These are phyloP conservation scores for Antennarius maculatus DNA, from an alignment of 2,797 vertebrate species.

Conservation along the genomic window DNA sequence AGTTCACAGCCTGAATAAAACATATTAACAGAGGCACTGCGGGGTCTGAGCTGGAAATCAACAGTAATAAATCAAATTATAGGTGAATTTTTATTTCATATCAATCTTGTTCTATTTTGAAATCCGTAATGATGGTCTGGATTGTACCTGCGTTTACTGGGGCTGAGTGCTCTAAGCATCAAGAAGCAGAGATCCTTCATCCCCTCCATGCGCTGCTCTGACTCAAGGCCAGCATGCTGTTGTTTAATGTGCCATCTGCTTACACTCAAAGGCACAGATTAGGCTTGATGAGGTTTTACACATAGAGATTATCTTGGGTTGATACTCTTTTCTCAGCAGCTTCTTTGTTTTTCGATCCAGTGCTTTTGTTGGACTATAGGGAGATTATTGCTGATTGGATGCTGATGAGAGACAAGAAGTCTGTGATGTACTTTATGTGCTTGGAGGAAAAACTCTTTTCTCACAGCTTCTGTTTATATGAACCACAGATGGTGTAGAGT, in stretches of 20 bases:
- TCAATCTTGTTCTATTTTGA: background rate
- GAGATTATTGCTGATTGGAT: slow-evolving; percentile 11
- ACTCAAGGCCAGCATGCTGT: slow-evolving; percentile 34
- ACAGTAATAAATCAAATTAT: background rate
- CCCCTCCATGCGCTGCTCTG: slow-evolving; percentile 9
- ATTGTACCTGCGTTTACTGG: slow-evolving; percentile 5
- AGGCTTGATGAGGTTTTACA: slow-evolving; percentile 48
- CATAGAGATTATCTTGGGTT: slow-evolving; percentile 54
- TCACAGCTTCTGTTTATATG: slow-evolving; percentile 18
- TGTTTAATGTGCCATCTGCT: slow-evolving; percentile 67
- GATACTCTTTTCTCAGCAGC: slow-evolving; percentile 43
- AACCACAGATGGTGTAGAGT: slow-evolving; percentile 8
- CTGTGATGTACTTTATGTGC: slow-evolving; percentile 19
- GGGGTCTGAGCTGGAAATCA: background rate
- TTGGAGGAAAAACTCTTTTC: background rate
- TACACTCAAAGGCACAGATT: slow-evolving; percentile 58
- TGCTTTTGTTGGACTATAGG: slow-evolving; percentile 23
- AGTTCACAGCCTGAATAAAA: slow-evolving; percentile 6
- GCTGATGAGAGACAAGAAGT: slow-evolving; percentile 5
- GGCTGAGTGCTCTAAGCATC: slow-evolving; percentile 14
- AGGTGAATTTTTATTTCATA: background rate
- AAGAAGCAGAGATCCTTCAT: slow-evolving; percentile 25
- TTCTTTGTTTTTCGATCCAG: slow-evolving; percentile 55
- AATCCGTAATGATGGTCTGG: background rate
- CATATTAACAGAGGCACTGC: background rate